Evolutionary conservation across 2,797 vertebrate genomes (phyloP), one percentile per base, ranked within the genome.

Genomic region (Sus cebifrons): DNA sequence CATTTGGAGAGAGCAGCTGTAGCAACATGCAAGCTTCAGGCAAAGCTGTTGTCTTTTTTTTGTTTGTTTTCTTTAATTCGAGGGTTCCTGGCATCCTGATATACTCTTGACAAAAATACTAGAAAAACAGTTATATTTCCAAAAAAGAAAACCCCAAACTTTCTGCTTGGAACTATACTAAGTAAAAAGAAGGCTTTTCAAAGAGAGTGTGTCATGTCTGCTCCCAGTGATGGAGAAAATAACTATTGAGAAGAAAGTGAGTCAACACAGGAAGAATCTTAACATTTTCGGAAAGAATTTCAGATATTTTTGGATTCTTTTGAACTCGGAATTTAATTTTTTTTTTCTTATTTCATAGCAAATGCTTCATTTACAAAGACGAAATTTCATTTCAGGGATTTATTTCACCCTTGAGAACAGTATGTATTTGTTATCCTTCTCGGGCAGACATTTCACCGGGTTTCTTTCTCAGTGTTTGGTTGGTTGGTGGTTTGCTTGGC

Each of bases 371-470:
- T 32, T 60, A 29, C 58, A 86, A n/a, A 56, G 91, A 78, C 4
- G 44, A 44, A 44, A 4, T 32, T 62, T 17, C 14, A 0, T 27
- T 44, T 44, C 44, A 9, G 67, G 56, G 4, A 23, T 20, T 60
- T 16, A 0, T 5, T 9, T 25, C 52, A 5, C 17, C 5, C 9
- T 3, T 0, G 12, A 67, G 71, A 78, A 75, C 0, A 0, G 3
- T 4, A 10, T 52, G 83, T 62, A 3, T 21, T 27, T 60, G 20
- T 75, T n/a, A 18, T 15, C 54, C 32, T 73, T 71, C 6, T 5
- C 0, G 0, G 40, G 23, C 1, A 0, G 44, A 44, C 44, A 9
- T 15, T 14, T 71, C 11, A 44, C 0, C 5, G 16, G 52, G 68
- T 36, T 32, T 27, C 44, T 8, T 2, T n/a, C n/a, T 12, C 1